Evolutionary conservation across 2,797 vertebrate genomes (phyloP).

Genomic region (Notoglanidium macrostoma): DNA sequence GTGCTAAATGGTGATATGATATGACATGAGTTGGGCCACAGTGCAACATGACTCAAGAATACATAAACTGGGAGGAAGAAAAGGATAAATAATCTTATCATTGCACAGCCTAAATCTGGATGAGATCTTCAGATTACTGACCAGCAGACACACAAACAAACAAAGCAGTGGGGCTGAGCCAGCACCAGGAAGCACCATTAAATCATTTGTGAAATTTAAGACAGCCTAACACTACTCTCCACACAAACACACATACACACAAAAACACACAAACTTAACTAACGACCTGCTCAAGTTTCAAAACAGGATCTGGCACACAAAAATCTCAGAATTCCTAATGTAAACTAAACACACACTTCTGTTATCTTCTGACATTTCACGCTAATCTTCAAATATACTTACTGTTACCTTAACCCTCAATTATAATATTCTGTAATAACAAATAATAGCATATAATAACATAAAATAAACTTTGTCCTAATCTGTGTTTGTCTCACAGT

Average conservation of each 20-base stretch:
- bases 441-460: background rate
- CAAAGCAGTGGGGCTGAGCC: conserved; percentile 59
- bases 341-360: background rate
- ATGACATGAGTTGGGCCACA: conserved; percentile 22
- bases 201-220: conserved; percentile 80
- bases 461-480: background rate
- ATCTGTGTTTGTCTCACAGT: conserved; percentile 3
- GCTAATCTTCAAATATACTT: background rate
- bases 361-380: background rate
- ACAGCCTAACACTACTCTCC: conserved; percentile 50
- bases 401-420: background rate
- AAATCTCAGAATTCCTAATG: conserved; percentile 2
- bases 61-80: background rate
- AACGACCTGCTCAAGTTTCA: conserved; percentile 29
- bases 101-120: conserved; percentile 1
- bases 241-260: conserved; percentile 33
- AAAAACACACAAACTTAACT: conserved; percentile 18
- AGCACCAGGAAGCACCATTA: conserved; percentile 76
- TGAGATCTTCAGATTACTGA: conserved; percentile 55
- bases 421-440: background rate
- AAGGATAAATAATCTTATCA: conserved; percentile 1
- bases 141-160: conserved; percentile 70
- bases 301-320: background rate
- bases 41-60: conserved; percentile 9
- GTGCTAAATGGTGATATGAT: conserved; percentile 30